Percentiles rank a stretch among this genome's conserved stretches.
Evolutionary conservation across 2,888 invertebrate genomes (phyloP).

Genomic region (Eristalis arbustorum): DNA sequence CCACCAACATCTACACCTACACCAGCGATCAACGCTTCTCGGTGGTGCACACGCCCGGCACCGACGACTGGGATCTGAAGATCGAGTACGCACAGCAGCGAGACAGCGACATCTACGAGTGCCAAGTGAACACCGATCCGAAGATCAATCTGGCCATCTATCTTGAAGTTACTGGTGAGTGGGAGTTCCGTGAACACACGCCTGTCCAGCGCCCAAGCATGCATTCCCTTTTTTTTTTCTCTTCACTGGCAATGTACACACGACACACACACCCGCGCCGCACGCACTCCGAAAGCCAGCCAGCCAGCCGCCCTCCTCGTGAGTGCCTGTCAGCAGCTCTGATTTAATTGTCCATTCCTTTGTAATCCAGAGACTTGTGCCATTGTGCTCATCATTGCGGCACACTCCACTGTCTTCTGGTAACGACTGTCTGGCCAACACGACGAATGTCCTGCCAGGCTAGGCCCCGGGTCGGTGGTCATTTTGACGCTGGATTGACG

Average conservation of each 20-base stretch:
- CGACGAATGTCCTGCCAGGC: too few species aligned
- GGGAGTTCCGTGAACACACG: not conserved
- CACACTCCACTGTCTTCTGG: too few species aligned
- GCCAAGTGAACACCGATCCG: constrained; percentile 94
- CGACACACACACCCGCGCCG: not conserved
- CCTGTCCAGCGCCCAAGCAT: too few species aligned
- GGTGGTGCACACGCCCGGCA: constrained; percentile 90
- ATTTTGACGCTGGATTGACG: constrained; percentile 35
- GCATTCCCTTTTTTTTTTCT: constrained; percentile 2
- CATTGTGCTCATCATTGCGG: constrained; percentile 11
- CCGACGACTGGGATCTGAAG: constrained; percentile 93
- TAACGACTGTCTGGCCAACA: too few species aligned
- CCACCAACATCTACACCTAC: constrained; percentile 91
- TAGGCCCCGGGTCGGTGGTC: not conserved
- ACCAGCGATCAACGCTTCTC: constrained; percentile 93
- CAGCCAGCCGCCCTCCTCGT: too few species aligned
- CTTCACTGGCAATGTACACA: too few species aligned
- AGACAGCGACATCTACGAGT: constrained; percentile 92
- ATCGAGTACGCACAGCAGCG: constrained; percentile 91
- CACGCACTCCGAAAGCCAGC: not conserved
- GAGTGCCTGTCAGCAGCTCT: constrained; percentile 27
- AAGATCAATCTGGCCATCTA: constrained; percentile 92
- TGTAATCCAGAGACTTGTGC: constrained; percentile 13
- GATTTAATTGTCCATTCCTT: constrained; percentile 39
- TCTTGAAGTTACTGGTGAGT: constrained; percentile 88